Percentiles rank a stretch among this genome's conserved stretches.
Conservation (phyloP, 2,888 invertebrate species). For the Dysmachus trigonus region DNA sequence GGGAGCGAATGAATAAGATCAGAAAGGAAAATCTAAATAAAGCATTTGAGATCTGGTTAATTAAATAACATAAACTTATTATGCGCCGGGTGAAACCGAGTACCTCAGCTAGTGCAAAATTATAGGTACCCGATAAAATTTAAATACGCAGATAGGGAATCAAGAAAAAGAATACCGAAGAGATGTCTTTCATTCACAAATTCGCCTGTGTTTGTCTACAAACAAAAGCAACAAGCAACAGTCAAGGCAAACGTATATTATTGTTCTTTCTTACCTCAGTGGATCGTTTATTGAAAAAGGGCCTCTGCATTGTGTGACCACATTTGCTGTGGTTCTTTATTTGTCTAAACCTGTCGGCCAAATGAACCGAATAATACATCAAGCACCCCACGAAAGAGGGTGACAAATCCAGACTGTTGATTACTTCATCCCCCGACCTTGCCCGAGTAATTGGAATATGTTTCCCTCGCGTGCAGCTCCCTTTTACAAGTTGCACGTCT, state of each 20-base stretch:
- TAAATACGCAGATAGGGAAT: background rate
- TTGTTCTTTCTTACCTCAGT: background rate
- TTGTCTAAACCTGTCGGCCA: constrained; percentile 65
- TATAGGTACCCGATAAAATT: background rate
- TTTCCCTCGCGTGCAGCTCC: background rate
- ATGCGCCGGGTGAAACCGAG: too few species aligned
- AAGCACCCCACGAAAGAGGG: constrained; percentile 64
- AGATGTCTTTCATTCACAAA: background rate
- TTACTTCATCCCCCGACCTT: constrained; percentile 56
- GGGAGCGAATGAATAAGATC: too few species aligned
- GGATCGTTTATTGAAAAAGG: constrained; percentile 14
- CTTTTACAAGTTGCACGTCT: background rate
- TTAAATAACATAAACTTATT: too few species aligned
- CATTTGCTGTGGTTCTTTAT: constrained; percentile 53
- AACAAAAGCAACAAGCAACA: constrained; percentile 37
- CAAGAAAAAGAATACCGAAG: background rate
- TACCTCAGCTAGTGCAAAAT: too few species aligned
- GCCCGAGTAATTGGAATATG: background rate
- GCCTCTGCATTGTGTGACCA: background rate
- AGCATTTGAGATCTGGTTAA: too few species aligned
- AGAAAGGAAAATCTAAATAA: too few species aligned
- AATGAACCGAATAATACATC: constrained; percentile 67
- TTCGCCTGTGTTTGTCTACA: background rate
- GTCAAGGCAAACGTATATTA: background rate
- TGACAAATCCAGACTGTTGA: constrained; percentile 63